Evolutionary conservation across 2,113 vertebrate species (phyloP).

Genomic region (Burhinus oedicnemus): DNA sequence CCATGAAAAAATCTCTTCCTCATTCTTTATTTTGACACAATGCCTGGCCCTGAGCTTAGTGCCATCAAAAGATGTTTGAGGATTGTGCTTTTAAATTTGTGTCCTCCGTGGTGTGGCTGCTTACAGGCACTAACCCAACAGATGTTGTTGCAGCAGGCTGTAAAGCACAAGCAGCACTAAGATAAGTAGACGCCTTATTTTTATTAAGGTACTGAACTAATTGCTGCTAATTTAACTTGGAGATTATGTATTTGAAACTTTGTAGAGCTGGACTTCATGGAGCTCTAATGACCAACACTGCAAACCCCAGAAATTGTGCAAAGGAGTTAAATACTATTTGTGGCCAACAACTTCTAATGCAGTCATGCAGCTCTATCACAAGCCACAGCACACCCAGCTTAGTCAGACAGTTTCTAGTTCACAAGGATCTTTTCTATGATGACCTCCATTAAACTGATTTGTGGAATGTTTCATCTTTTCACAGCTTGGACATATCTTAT

Average conservation of each 20-base stretch:
- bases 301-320: not conserved
- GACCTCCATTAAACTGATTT: conserved; percentile 40
- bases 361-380: not conserved
- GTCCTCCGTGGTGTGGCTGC: not conserved
- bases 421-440: not conserved
- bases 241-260: not conserved
- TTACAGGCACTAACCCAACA: not conserved
- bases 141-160: not conserved
- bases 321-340: not conserved
- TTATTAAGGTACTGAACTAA: not conserved
- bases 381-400: not conserved
- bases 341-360: not conserved
- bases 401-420: conserved; percentile 18
- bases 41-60: not conserved
- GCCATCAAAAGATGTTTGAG: not conserved
- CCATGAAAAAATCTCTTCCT: not conserved
- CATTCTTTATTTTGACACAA: not conserved
- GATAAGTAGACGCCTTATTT: not conserved
- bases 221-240: not conserved
- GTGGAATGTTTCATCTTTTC: conserved; percentile 47
- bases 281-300: not conserved
- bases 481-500: conserved; percentile 11
- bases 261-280: not conserved
- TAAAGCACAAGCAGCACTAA: not conserved
- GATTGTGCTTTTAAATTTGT: not conserved